phyloP scores from a whole-genome alignment of 2,113 vertebrate genomes.

The Oophaga pumilio region DNA sequence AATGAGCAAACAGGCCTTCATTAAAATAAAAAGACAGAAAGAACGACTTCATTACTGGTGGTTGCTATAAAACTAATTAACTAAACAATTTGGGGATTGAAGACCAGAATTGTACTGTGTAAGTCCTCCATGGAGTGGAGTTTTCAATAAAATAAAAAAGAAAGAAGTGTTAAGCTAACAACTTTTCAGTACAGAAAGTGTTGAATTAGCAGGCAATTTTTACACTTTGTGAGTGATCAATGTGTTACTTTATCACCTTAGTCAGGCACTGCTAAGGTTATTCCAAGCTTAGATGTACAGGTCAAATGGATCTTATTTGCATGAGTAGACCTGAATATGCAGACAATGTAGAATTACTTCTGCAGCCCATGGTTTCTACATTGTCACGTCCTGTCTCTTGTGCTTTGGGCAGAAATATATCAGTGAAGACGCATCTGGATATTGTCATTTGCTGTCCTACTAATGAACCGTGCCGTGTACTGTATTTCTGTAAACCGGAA shows the following conservation, averaged over 20 bases:
- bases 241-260: conserved; percentile 54
- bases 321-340: neutral
- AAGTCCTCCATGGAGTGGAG: conserved; percentile 22
- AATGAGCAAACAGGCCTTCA: conserved; percentile 31
- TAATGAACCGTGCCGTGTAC: conserved; percentile 17
- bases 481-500: neutral
- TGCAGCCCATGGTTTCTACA: neutral
- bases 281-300: conserved; percentile 28
- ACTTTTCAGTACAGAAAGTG: conserved; percentile 46
- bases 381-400: conserved; percentile 8
- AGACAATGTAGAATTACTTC: neutral
- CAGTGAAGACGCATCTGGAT: conserved; percentile 14
- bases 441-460: conserved; percentile 8
- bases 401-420: conserved; percentile 1
- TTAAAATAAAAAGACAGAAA: conserved; percentile 15
- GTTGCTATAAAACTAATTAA: conserved; percentile 47
- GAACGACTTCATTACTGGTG: conserved; percentile 5
- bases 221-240: conserved; percentile 52
- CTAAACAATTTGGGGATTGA: conserved; percentile 33
- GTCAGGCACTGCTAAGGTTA: conserved; percentile 41
- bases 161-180: conserved; percentile 50
- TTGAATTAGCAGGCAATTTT: conserved; percentile 53
- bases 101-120: conserved; percentile 18
- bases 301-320: conserved; percentile 34
- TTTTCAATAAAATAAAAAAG: conserved; percentile 23